Percentiles rank a stretch among this genome's conserved stretches.
These are phyloP conservation scores for Cettia cetti DNA, from an alignment of 2,113 vertebrate species.

Conservation along the genomic window DNA sequence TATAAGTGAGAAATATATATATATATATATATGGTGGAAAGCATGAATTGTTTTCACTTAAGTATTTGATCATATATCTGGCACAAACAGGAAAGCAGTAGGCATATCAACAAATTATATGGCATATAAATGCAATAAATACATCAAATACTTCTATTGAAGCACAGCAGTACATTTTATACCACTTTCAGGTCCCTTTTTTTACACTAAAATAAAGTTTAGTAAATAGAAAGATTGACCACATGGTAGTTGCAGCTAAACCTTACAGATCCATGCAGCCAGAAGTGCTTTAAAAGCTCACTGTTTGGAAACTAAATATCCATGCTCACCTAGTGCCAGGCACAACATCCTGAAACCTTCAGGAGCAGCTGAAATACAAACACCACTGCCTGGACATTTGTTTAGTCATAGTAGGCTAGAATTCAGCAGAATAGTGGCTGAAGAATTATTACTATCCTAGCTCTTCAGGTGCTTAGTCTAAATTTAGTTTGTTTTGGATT, in stretches of 20 bases:
- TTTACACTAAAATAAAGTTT: not conserved
- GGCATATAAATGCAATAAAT: not conserved
- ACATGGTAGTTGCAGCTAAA: not conserved
- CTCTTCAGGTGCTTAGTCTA: not conserved
- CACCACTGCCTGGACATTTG: not conserved
- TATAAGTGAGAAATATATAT: not conserved
- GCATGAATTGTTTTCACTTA: not conserved
- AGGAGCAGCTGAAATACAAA: not conserved
- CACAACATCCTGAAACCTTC: not conserved
- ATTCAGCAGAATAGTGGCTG: not conserved
- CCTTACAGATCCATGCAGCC: not conserved
- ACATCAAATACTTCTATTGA: not conserved
- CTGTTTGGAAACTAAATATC: not conserved
- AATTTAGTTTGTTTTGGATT: not conserved
- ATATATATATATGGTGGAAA: not conserved
- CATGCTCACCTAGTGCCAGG: not conserved
- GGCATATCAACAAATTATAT: not conserved
- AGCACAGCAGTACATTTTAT: not conserved
- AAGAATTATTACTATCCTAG: not conserved
- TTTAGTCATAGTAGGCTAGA: not conserved
- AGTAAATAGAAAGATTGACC: not conserved
- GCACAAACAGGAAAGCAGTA: not conserved
- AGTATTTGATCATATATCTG: rapidly evolving
- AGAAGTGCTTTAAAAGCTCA: not conserved
- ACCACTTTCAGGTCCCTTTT: not conserved